Evolutionary conservation across 2,113 vertebrate genomes (phyloP), one percentile per base, ranked within the genome.

Genomic region (Cricetomys ansorgei): DNA sequence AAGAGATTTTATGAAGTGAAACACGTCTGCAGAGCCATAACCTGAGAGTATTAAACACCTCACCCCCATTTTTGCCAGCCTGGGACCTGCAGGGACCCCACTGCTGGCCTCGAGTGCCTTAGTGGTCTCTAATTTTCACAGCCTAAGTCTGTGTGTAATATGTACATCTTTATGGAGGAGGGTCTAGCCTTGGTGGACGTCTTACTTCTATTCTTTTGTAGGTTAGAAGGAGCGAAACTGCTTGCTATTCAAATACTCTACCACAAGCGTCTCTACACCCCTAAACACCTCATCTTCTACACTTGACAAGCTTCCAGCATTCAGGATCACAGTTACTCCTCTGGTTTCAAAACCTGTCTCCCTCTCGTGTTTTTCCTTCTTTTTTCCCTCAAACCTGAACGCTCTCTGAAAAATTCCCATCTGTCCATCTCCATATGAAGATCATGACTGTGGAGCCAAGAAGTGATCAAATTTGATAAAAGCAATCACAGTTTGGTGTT

Each of bases 321-420:
- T 84, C 15, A 3, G 53, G 21, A 23, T 29, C n/a, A 48, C 50
- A 37, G 13, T 43, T 77, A 3, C 7, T 70, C 19, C 2, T 43
- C 0, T 0, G 12, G n/a, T 40, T 23, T 65, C 3, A 8, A 43
- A 5, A 37, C 23, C 5, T 23, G 7, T 11, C 25, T 77, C 25
- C 50, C 31, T 80, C 37, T 12, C 37, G 8, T 29, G 1, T 10
- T 50, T 29, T 2, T 25, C 19, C 9, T 5, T 12, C 23, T 27
- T 0, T 10, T 12, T 27, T 70, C 1, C 1, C 25, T 5, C 1
- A 0, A 5, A 55, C 2, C 29, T 31, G 27, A 23, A 7, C 10
- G 10, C 23, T 77, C 57, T 27, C 25, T 72, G 55, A 83, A 40
- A 40, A 7, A 17, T 53, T 53, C 13, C 8, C 9, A 17, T 59